Evolutionary conservation across 1,140 invertebrate genomes (phyloP).

Genomic region (Saccostrea echinata): DNA sequence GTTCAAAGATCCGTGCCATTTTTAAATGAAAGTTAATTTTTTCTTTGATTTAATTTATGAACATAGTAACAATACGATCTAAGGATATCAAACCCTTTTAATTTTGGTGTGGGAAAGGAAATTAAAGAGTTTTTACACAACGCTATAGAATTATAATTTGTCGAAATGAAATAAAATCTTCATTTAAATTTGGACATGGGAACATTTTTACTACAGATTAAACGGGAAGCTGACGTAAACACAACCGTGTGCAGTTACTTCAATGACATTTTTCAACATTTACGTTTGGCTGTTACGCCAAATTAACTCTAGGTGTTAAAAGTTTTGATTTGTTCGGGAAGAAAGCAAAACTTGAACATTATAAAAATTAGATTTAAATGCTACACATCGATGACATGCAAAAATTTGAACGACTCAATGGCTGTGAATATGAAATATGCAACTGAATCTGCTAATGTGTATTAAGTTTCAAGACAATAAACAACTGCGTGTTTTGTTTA

Average conservation of each 20-base stretch:
- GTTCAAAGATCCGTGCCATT: background rate
- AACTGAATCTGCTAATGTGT: too few species aligned
- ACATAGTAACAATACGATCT: slow-evolving; percentile 8
- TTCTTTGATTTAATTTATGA: slow-evolving; percentile 29
- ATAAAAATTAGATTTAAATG: slow-evolving; percentile 5
- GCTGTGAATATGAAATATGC: too few species aligned
- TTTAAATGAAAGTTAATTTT: slow-evolving; percentile 1
- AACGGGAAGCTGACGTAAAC: background rate
- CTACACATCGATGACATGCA: slow-evolving; percentile 23
- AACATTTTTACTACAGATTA: slow-evolving; percentile 1
- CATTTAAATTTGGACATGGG: background rate
- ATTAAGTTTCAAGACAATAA: too few species aligned
- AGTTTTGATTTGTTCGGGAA: slow-evolving; percentile 6
- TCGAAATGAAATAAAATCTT: slow-evolving; percentile 22
- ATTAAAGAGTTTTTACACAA: slow-evolving; percentile 11
- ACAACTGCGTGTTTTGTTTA: too few species aligned
- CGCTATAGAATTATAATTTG: slow-evolving; percentile 33
- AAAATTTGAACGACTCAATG: background rate
- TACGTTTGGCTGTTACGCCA: background rate
- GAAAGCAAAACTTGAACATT: background rate
- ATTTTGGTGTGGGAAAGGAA: slow-evolving; percentile 6
- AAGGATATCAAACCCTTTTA: slow-evolving; percentile 1
- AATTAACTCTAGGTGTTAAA: slow-evolving; percentile 11
- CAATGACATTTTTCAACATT: slow-evolving; percentile 6
- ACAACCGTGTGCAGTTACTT: background rate